phyloP scores from a whole-genome alignment of 2,113 vertebrate genomes.

The Bagarius yarrelli region DNA sequence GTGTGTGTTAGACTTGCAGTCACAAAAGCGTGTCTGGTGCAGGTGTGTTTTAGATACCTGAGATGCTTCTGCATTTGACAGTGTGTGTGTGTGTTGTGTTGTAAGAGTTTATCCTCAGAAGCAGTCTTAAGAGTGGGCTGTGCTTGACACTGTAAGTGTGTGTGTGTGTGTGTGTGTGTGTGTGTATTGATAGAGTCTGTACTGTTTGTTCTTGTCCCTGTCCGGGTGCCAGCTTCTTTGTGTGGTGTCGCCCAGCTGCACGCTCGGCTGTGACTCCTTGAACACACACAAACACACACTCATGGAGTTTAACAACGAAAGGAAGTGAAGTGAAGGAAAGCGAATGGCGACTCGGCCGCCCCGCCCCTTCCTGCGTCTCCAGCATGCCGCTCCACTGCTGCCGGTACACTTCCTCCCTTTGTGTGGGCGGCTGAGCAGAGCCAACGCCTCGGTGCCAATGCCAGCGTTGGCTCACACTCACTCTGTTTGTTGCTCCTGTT shows the following conservation, averaged over 20 bases:
- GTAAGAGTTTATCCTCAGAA: not conserved
- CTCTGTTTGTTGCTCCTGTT: slow-evolving; percentile 16
- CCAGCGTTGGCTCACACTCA: slow-evolving; percentile 28
- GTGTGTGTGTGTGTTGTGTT: not conserved
- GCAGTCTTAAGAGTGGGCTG: not conserved
- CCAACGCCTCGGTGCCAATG: slow-evolving; percentile 61
- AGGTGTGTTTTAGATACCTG: slow-evolving; percentile 16
- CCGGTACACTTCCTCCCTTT: slow-evolving; percentile 71
- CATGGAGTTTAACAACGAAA: slow-evolving; percentile 67
- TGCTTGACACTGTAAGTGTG: slow-evolving; percentile 16
- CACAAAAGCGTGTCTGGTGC: slow-evolving; percentile 13
- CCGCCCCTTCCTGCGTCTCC: slow-evolving; percentile 70
- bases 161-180: slow-evolving; percentile 41
- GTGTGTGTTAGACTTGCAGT: slow-evolving; percentile 20
- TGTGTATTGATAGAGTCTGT: slow-evolving; percentile 10
- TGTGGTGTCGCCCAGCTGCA: slow-evolving; percentile 58
- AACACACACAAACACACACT: slow-evolving; percentile 41
- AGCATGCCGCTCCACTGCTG: not conserved
- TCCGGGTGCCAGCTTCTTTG: slow-evolving; percentile 54
- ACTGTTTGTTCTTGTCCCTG: not conserved
- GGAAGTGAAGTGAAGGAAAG: slow-evolving; percentile 51
- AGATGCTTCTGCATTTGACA: slow-evolving; percentile 20
- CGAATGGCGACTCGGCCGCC: slow-evolving; percentile 56
- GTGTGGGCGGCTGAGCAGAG: slow-evolving; percentile 60
- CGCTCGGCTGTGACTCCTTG: slow-evolving; percentile 7